Conservation (phyloP, 1,140 invertebrate species). For the Aphaenogaster ashmeadi region DNA sequence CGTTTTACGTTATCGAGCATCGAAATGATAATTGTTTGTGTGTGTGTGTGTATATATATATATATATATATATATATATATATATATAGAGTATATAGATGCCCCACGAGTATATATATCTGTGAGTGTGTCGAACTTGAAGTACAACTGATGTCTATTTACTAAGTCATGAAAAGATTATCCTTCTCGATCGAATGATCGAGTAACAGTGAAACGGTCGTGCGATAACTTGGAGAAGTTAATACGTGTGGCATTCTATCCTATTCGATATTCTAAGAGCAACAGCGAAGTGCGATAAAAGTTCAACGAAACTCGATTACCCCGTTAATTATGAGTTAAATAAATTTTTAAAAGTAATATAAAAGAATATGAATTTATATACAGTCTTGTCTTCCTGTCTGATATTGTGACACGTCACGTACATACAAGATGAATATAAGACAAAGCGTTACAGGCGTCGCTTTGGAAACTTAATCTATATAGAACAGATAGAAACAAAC, state of each 20-base stretch:
- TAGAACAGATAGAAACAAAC: background rate
- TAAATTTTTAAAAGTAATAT: constrained; percentile 33
- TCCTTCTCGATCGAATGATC: background rate
- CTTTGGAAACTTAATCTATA: background rate
- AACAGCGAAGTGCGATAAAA: constrained; percentile 32
- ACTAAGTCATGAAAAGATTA: constrained; percentile 1
- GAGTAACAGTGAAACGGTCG: background rate
- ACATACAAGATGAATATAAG: background rate
- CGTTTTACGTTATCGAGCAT: constrained; percentile 41
- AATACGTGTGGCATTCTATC: background rate
- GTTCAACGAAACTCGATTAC: constrained; percentile 42
- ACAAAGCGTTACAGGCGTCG: background rate
- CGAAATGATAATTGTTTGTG: constrained; percentile 36
- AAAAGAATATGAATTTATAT: constrained; percentile 26
- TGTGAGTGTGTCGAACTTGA: constrained; percentile 36
- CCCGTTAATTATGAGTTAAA: constrained; percentile 43
- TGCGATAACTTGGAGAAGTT: background rate
- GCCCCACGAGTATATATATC: constrained; percentile 9
- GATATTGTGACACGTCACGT: constrained; percentile 26
- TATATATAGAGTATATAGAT: constrained; percentile 1
- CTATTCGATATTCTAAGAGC: constrained; percentile 38
- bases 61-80: constrained; percentile 15
- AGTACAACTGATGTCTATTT: constrained; percentile 7
- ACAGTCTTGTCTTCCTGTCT: constrained; percentile 54
- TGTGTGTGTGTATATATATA: too few species aligned